These are phyloP conservation scores for Pseudorasbora parva DNA, from an alignment of 2,113 vertebrate species.

Conservation along the genomic window DNA sequence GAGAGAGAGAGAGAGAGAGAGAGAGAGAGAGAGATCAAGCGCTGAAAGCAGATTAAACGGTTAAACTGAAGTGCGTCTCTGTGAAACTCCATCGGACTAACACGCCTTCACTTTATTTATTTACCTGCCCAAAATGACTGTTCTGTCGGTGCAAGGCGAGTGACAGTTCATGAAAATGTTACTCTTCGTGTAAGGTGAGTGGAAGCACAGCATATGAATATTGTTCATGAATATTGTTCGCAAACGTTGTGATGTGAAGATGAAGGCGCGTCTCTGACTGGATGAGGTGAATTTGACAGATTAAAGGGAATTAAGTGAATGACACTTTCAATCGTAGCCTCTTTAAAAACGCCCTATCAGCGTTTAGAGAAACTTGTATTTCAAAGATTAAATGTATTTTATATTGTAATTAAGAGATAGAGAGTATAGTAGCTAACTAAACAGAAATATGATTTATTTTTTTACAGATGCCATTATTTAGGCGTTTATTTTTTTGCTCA, in stretches of 20 bases:
- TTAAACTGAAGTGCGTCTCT: constrained; percentile 27
- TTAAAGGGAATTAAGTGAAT: constrained; percentile 36
- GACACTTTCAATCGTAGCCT: neutral
- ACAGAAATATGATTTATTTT: neutral
- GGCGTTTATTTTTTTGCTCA: neutral
- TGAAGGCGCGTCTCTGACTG: constrained; percentile 7
- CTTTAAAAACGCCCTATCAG: neutral
- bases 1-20: constrained; percentile 40
- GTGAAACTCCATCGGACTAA: constrained; percentile 33
- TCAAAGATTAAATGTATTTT: neutral
- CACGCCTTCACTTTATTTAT: constrained; percentile 20
- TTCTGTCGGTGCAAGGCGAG: neutral
- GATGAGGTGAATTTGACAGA: constrained; percentile 1
- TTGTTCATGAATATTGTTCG: neutral
- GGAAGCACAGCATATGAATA: neutral
- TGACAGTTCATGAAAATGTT: constrained; percentile 6
- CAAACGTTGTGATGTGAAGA: neutral
- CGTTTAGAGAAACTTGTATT: neutral
- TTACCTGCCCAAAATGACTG: neutral
- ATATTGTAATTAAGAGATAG: neutral
- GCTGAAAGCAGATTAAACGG: constrained; percentile 44
- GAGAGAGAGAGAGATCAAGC: constrained; percentile 6
- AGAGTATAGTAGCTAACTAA: neutral
- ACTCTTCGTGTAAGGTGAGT: constrained; percentile 32
- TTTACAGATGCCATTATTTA: neutral